Percentiles rank a stretch among this genome's conserved stretches.
These are phyloP conservation scores for Tetragonisca angustula DNA, from an alignment of 2,888 invertebrate genomes.

Conservation along the genomic window DNA sequence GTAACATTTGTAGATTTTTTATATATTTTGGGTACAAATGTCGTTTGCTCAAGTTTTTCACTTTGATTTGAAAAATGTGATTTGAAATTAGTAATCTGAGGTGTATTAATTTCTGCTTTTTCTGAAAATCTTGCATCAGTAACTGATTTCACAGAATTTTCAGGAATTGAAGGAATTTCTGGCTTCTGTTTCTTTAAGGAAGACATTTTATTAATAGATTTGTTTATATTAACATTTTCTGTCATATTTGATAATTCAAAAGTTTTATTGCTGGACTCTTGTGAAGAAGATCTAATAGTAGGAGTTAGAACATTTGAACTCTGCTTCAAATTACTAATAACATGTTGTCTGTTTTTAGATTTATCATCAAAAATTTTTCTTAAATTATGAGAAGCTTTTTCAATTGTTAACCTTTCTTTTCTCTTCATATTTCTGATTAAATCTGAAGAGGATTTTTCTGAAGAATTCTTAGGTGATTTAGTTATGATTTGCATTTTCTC, in stretches of 20 bases:
- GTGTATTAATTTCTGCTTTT: neutral
- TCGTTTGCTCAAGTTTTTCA: neutral
- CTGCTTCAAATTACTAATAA: neutral
- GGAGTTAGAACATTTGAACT: neutral
- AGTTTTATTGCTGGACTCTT: neutral
- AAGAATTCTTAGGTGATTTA: neutral
- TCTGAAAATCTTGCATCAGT: neutral
- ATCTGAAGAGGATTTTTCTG: neutral
- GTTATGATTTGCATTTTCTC: neutral
- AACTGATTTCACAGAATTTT: neutral
- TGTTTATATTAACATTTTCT: neutral
- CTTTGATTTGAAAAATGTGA: neutral
- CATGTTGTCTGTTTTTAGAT: neutral
- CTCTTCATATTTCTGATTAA: neutral
- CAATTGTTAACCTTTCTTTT: neutral
- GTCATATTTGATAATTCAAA: neutral
- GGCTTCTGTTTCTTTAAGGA: neutral
- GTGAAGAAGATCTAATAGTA: neutral
- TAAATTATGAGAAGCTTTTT: neutral
- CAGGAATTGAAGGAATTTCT: neutral
- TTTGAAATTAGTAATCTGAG: neutral
- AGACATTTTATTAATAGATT: neutral
- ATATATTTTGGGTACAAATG: neutral
- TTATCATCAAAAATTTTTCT: neutral
- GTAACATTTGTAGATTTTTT: neutral